Evolutionary conservation across 2,113 vertebrate species (phyloP), one percentile per base, ranked within the genome.

Genomic region (Dipodomys ordii): DNA sequence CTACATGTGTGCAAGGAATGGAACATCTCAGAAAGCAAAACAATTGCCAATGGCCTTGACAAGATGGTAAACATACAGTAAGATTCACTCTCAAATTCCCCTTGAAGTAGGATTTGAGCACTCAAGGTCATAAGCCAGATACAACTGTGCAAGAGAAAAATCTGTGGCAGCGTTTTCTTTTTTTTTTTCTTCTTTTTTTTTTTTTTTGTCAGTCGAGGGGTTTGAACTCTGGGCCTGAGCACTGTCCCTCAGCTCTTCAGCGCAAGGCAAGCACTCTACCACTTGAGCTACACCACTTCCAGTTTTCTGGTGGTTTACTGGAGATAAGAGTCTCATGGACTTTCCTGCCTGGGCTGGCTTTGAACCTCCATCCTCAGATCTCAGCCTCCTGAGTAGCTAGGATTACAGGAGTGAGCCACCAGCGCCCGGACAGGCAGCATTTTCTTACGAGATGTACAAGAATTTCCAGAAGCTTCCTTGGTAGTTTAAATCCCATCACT

Each of bases 31-130:
- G 87, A 88, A 93, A 30, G 76, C 80, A 91, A 67, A 92, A 88
- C 65, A 88, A 78, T 7, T 6, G 8, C 18, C 88, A 73, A n/a
- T 25, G 77, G 77, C 95, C 94, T 96, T 95, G 93, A 83, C 88
- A 84, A 28, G 79, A 78, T 23, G 89, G 65, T 86, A 46, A 91
- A 88, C 73, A 32, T 68, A 46, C 78, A 73, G 76, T 83, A 77
- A 87, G 65, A 83, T 32, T 88, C 53, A 49, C 68, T 27, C 79
- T 32, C 32, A 94, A 95, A 89, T 67, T 69, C 71, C 57, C 88
- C 84, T 71, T n/a, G 65, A 92, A 95, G 69, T 5, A 74, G 81
- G 80, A 92, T 94, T 78, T 32, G 60, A 83, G 68, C 44, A n/a
- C 39, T 91, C 92, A 94, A 87, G 95, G 95, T 91, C 95, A 93